A percentile compares a stretch with the other conserved stretches of the same genome.
Conservation (phyloP, 2,113 vertebrate species). For the Pavo muticus region DNA sequence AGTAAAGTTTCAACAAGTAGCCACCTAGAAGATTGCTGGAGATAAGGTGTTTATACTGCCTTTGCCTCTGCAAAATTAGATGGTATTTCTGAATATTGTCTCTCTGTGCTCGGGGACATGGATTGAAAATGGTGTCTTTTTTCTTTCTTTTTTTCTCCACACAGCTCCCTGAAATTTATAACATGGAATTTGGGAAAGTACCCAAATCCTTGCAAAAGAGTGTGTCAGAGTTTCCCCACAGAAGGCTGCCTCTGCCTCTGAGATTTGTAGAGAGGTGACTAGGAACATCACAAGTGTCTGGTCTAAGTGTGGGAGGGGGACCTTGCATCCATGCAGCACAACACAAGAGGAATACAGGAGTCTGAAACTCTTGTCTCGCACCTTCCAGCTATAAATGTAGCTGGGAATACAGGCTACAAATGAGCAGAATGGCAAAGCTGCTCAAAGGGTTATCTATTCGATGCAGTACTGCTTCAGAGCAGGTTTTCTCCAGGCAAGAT, state of each 20-base stretch:
- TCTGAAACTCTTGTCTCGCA: background rate
- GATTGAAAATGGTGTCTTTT: background rate
- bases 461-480: background rate
- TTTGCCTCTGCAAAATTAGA: background rate
- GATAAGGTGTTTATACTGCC: background rate
- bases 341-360: background rate
- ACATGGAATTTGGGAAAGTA: background rate
- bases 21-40: background rate
- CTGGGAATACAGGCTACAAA: constrained; percentile 1
- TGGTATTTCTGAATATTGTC: background rate
- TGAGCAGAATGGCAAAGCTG: background rate
- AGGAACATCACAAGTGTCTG: background rate
- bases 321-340: background rate
- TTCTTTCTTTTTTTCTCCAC: background rate
- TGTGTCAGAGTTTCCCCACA: background rate
- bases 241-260: background rate
- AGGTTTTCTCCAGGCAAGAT: constrained; percentile 28
- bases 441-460: constrained; percentile 17
- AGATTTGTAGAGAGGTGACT: background rate
- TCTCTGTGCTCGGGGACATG: too few species aligned
- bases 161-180: background rate
- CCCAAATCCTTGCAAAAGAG: background rate
- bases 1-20: background rate
- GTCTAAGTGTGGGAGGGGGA: background rate
- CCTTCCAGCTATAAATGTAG: constrained; percentile 3